A percentile compares a stretch with the other conserved stretches of the same genome.
phyloP scores from a whole-genome alignment of 2,888 invertebrate species.

The Amiota minor region DNA sequence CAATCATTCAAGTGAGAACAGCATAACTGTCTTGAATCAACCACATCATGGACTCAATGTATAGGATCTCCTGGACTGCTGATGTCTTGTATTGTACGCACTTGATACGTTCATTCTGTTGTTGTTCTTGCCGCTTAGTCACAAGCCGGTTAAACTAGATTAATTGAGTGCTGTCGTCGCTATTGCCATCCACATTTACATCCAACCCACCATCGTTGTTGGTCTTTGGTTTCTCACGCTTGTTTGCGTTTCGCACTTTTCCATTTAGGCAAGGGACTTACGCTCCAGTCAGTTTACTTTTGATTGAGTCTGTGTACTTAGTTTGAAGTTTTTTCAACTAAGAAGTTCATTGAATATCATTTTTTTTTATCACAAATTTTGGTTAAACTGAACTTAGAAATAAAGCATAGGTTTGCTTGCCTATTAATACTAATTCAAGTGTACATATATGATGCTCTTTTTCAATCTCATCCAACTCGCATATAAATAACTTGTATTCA shows the following conservation, averaged over 20 bases:
- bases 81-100: constrained; percentile 1
- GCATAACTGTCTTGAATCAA: not conserved
- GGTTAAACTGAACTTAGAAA: too few relatives aligned
- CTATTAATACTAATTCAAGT: too few relatives aligned
- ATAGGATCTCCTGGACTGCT: not conserved
- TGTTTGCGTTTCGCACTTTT: too few relatives aligned
- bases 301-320: not conserved
- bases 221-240: too few relatives aligned
- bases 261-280: not conserved
- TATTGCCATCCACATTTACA: too few relatives aligned
- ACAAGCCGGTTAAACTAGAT: constrained; percentile 66
- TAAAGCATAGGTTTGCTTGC: too few relatives aligned
- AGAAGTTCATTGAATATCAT: too few relatives aligned
- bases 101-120: not conserved
- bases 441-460: too few relatives aligned
- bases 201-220: too few relatives aligned
- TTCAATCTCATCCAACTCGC: too few relatives aligned
- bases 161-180: constrained; percentile 57
- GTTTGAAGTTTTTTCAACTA: not conserved
- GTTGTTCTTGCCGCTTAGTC: constrained; percentile 1
- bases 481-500: too few relatives aligned
- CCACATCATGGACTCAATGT: not conserved
- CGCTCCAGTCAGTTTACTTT: not conserved
- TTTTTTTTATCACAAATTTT: too few relatives aligned
- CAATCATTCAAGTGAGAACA: not conserved